phyloP scores from a whole-genome alignment of 1,140 invertebrate species.

The Rhopalosiphum padi region DNA sequence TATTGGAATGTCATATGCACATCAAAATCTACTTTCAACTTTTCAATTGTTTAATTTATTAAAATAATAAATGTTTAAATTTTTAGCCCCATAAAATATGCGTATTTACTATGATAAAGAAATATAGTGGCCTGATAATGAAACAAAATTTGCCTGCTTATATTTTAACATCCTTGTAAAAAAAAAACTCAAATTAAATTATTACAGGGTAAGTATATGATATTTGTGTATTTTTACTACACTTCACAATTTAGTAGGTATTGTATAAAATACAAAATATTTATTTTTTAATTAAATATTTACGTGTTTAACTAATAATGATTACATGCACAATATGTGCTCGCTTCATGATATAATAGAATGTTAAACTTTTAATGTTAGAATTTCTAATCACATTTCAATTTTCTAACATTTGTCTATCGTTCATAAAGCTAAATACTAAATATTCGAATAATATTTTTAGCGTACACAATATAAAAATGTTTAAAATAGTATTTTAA shows the following conservation, averaged over 20 bases:
- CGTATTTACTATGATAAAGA: too few species aligned
- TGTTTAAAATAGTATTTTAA: neutral
- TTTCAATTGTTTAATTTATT: too few species aligned
- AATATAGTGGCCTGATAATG: too few species aligned
- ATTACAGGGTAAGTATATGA: neutral
- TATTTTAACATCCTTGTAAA: too few species aligned
- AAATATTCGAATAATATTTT: constrained; percentile 13
- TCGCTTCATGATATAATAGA: neutral
- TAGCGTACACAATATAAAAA: neutral
- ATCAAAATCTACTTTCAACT: too few species aligned
- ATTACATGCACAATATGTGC: neutral
- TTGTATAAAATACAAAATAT: neutral
- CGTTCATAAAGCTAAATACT: neutral
- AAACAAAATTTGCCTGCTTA: too few species aligned
- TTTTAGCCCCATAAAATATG: too few species aligned
- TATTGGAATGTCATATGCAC: too few species aligned
- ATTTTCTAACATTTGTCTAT: neutral
- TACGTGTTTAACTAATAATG: neutral
- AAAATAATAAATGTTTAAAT: too few species aligned
- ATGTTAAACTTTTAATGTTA: neutral
- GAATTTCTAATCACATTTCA: neutral
- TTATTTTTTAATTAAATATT: neutral
- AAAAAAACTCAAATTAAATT: too few species aligned
- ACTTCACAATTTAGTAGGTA: neutral
- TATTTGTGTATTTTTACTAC: neutral